These are phyloP conservation scores for Mesaphorura yosii DNA, from an alignment of 1,140 invertebrate genomes.

Conservation along the genomic window DNA sequence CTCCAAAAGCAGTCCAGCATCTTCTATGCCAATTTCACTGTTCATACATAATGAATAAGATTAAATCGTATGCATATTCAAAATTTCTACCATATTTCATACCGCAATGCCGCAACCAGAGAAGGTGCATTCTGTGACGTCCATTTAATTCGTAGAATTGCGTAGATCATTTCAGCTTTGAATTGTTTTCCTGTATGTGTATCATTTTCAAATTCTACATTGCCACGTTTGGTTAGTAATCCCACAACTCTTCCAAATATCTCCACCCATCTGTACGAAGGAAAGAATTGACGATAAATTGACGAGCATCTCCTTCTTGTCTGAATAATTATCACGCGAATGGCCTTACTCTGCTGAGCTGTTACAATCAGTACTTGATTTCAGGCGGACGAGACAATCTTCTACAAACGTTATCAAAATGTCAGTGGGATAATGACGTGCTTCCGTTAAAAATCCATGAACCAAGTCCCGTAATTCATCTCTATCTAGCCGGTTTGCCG, in stretches of 20 bases:
- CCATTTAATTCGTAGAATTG: conserved; percentile 17
- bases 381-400: conserved; percentile 16
- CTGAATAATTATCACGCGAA: neutral
- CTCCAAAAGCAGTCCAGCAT: neutral
- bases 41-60: no score
- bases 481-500: neutral
- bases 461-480: conserved; percentile 15
- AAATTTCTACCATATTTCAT: no score
- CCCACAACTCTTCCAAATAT: conserved; percentile 19
- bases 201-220: conserved; percentile 17
- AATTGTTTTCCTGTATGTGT: conserved; percentile 5
- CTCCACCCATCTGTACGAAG: conserved; percentile 25
- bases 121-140: conserved; percentile 10
- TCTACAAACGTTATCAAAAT: neutral
- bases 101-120: conserved; percentile 18
- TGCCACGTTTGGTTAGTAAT: conserved; percentile 2
- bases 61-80: no score
- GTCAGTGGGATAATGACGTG: conserved; percentile 16
- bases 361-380: conserved; percentile 4
- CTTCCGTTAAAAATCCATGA: conserved; percentile 11
- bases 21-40: neutral
- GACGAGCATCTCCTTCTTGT: neutral
- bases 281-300: neutral
- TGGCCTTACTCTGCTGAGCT: neutral
- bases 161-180: conserved; percentile 11